phyloP scores from a whole-genome alignment of 2,113 vertebrate genomes.

The Mustelus asterias region DNA sequence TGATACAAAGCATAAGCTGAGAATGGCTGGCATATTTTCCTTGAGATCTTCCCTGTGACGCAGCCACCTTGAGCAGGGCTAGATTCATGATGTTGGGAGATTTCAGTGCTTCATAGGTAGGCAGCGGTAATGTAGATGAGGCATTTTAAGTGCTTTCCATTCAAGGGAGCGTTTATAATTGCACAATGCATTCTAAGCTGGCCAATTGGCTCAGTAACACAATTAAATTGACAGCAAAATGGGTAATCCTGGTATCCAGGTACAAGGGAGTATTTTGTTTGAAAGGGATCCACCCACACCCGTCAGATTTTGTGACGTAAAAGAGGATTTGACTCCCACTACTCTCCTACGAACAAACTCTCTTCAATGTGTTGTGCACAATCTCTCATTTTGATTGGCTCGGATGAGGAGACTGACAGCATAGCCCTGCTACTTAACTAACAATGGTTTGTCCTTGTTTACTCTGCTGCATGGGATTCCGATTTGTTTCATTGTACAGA shows the following conservation, averaged over 20 bases:
- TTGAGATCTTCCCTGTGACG: not conserved
- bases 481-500: not conserved
- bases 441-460: not conserved
- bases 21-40: not conserved
- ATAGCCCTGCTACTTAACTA: not conserved
- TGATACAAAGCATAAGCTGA: not conserved
- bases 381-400: not conserved
- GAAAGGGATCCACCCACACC: not conserved
- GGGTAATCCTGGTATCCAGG: not conserved
- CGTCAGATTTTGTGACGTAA: not conserved
- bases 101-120: not conserved
- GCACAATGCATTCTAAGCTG: not conserved
- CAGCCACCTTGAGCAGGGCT: not conserved
- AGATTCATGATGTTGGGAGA: not conserved
- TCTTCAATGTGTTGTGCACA: not conserved
- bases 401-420: not conserved
- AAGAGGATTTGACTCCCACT: constrained; percentile 36
- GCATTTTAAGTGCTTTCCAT: not conserved
- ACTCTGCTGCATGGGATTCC: not conserved
- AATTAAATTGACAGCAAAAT: not conserved
- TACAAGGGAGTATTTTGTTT: not conserved
- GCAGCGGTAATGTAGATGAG: not conserved
- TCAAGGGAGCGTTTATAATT: not conserved
- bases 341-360: not conserved
- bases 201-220: not conserved